Conservation (phyloP, 2,888 invertebrate genomes). For the Leptinotarsa peninsularis region DNA sequence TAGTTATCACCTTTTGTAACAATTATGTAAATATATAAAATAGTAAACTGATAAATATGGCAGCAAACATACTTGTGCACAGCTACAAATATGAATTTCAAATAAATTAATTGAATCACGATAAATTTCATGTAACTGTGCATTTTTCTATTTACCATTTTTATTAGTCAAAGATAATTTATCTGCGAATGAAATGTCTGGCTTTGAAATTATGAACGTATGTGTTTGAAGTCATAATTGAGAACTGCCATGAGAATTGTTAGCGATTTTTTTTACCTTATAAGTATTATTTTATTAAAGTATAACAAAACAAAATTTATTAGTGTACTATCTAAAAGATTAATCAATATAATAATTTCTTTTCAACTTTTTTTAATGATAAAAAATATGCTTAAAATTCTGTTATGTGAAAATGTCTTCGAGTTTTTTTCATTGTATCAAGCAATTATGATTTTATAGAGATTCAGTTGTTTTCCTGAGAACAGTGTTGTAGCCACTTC, state of each 20-base stretch:
- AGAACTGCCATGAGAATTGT: not conserved
- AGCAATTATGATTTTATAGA: not conserved
- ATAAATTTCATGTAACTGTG: slow-evolving; percentile 9
- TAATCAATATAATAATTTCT: not conserved
- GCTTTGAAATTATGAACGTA: not conserved
- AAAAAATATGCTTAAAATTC: too few species aligned
- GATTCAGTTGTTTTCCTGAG: not conserved
- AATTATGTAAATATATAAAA: slow-evolving; percentile 35
- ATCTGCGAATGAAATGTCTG: not conserved
- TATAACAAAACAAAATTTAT: not conserved
- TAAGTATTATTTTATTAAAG: not conserved
- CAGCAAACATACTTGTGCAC: slow-evolving; percentile 32
- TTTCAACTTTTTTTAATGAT: too few species aligned
- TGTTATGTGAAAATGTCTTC: too few species aligned
- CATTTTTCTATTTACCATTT: not conserved
- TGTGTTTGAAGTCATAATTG: not conserved
- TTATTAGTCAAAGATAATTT: not conserved
- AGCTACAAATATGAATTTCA: slow-evolving; percentile 3
- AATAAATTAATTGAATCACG: not conserved
- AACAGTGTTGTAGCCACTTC: not conserved
- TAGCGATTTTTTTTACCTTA: not conserved
- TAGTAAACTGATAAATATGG: slow-evolving; percentile 38
- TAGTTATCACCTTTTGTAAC: slow-evolving; percentile 39
- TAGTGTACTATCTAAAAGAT: not conserved
- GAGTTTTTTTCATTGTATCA: too few species aligned